These are phyloP conservation scores for Anser cygnoides DNA, from an alignment of 2,113 vertebrate genomes.

Conservation along the genomic window DNA sequence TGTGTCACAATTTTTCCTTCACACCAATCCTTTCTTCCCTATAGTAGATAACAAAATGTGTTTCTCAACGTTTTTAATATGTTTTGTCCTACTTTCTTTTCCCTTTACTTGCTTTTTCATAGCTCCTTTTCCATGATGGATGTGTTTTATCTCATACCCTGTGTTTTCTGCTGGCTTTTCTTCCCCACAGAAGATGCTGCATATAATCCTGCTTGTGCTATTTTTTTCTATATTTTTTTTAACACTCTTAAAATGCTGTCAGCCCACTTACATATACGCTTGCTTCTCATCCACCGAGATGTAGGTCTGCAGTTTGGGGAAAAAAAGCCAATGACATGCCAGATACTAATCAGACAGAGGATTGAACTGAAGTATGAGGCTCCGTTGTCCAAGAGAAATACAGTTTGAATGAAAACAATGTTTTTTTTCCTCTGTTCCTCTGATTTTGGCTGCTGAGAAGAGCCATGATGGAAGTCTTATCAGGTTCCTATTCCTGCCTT, in stretches of 20 bases:
- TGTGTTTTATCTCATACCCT: neutral
- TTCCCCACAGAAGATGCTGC: neutral
- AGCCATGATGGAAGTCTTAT: neutral
- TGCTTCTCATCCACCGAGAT: neutral
- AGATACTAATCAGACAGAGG: neutral
- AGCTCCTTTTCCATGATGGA: neutral
- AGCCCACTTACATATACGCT: neutral
- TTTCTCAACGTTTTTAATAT: neutral
- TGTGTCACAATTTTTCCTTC: neutral
- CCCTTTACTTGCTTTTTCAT: neutral
- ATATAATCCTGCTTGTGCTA: neutral
- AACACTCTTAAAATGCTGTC: neutral
- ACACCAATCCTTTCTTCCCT: neutral
- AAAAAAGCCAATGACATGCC: fast-evolving
- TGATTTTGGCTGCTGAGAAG: neutral
- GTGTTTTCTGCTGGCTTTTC: neutral
- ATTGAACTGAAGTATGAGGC: neutral
- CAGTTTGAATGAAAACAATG: neutral
- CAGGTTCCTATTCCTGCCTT: neutral
- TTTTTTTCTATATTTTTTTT: neutral
- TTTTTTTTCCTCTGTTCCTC: neutral
- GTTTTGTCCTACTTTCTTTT: neutral
- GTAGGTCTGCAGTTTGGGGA: neutral
- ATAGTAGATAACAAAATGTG: neutral
- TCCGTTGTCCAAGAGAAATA: neutral